phyloP scores from a whole-genome alignment of 2,113 vertebrate genomes.

The Tyto alba region DNA sequence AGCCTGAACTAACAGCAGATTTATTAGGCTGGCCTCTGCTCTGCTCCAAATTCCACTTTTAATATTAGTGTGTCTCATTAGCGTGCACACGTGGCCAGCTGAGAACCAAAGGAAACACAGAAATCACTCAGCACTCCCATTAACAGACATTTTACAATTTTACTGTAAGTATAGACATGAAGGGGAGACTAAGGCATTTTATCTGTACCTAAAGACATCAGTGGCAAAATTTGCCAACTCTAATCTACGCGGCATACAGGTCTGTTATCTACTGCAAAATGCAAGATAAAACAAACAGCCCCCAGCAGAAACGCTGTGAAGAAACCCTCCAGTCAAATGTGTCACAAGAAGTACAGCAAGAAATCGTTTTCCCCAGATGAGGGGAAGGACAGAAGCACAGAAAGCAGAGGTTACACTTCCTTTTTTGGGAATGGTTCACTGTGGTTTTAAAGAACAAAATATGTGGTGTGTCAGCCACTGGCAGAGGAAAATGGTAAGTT shows the following conservation, averaged over 20 bases:
- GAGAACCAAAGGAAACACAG: neutral
- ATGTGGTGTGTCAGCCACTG: constrained; percentile 44
- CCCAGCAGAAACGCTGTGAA: neutral
- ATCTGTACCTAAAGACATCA: constrained; percentile 16
- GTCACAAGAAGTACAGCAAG: constrained; percentile 16
- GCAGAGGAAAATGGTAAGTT: constrained; percentile 20
- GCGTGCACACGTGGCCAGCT: neutral
- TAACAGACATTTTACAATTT: neutral
- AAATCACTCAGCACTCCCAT: neutral
- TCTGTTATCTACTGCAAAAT: constrained; percentile 38
- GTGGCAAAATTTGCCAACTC: neutral
- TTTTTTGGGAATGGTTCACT: constrained; percentile 43
- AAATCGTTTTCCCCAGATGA: constrained; percentile 10
- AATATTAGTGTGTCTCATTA: neutral
- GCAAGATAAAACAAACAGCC: constrained; percentile 25
- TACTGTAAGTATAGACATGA: neutral
- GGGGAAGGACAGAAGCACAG: neutral
- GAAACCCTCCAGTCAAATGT: neutral
- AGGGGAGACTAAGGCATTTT: constrained; percentile 8
- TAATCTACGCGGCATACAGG: neutral
- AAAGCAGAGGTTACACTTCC: constrained; percentile 45
- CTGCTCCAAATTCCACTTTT: neutral
- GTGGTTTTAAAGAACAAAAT: constrained; percentile 34
- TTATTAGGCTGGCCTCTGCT: constrained; percentile 8
- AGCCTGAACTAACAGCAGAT: neutral